A percentile compares a stretch with the other conserved stretches of the same genome.
These are phyloP conservation scores for Elaphurus davidianus DNA, from an alignment of 2,113 vertebrate species.

Conservation along the genomic window DNA sequence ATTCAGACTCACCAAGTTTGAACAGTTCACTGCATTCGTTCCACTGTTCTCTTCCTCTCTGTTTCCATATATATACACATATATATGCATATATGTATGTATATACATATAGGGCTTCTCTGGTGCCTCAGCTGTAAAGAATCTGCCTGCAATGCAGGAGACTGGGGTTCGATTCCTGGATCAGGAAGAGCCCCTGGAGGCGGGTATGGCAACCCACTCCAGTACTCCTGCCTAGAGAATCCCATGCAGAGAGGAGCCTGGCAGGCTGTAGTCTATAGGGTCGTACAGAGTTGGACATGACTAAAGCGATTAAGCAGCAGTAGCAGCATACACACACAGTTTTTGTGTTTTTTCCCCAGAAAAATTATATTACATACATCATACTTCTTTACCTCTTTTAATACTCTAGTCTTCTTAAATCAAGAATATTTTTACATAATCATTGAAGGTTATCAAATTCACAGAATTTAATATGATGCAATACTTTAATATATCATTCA, in stretches of 20 bases:
- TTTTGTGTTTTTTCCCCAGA: background rate
- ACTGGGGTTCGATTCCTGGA: background rate
- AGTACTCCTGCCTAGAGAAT: background rate
- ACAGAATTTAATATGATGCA: background rate
- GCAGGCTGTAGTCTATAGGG: background rate
- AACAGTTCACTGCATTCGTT: background rate
- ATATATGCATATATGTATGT: background rate
- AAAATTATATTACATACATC: background rate
- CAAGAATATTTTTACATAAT: background rate
- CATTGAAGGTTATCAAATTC: background rate
- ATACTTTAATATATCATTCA: background rate
- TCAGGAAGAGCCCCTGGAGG: background rate
- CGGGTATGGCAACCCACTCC: background rate
- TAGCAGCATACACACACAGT: background rate
- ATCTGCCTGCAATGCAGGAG: background rate
- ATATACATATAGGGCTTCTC: background rate
- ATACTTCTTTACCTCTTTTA: background rate
- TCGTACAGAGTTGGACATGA: background rate
- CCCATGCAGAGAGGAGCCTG: background rate
- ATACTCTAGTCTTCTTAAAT: background rate
- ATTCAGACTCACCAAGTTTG: background rate
- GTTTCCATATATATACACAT: background rate
- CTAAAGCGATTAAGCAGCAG: background rate
- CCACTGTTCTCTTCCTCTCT: background rate
- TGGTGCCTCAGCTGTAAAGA: background rate